Conservation (phyloP, 2,888 invertebrate species). For the Dermolepida albohirtum region DNA sequence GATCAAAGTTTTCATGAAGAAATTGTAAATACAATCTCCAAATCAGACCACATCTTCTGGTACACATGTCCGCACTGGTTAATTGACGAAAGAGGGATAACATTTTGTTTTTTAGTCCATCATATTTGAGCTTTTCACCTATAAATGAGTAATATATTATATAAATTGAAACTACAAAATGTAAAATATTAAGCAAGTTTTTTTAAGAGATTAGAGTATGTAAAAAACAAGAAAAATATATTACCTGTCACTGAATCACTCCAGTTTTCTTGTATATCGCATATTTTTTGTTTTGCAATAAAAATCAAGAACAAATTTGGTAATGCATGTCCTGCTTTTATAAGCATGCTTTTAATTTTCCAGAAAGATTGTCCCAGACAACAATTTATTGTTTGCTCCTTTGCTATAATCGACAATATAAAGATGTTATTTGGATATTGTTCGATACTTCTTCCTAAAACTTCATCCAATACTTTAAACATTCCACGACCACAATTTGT, state of each 20-base stretch:
- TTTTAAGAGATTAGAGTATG: too few species aligned
- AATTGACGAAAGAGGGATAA: constrained; percentile 60
- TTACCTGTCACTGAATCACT: constrained; percentile 61
- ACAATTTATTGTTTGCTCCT: constrained; percentile 62
- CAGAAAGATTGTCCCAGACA: constrained; percentile 67
- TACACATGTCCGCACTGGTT: constrained; percentile 59
- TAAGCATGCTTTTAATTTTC: constrained; percentile 66
- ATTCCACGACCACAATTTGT: constrained; percentile 60
- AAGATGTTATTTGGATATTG: constrained; percentile 72
- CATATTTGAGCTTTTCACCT: constrained; percentile 55
- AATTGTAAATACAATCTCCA: constrained; percentile 75
- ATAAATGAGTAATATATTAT: neutral
- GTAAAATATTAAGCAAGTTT: too few species aligned
- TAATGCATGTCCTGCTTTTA: constrained; percentile 64
- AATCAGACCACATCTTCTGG: constrained; percentile 68
- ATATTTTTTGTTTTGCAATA: constrained; percentile 60
- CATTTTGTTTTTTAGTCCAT: constrained; percentile 59
- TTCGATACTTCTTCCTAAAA: constrained; percentile 62
- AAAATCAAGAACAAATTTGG: constrained; percentile 66
- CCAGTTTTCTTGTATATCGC: constrained; percentile 55
- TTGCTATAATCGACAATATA: constrained; percentile 67
- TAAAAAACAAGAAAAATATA: constrained; percentile 4
- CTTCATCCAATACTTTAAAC: constrained; percentile 63
- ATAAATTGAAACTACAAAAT: too few species aligned
- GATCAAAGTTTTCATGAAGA: constrained; percentile 65